A percentile compares a stretch with the other conserved stretches of the same genome.
Conservation (phyloP, 2,113 vertebrate species). For the Pelobates fuscus region DNA sequence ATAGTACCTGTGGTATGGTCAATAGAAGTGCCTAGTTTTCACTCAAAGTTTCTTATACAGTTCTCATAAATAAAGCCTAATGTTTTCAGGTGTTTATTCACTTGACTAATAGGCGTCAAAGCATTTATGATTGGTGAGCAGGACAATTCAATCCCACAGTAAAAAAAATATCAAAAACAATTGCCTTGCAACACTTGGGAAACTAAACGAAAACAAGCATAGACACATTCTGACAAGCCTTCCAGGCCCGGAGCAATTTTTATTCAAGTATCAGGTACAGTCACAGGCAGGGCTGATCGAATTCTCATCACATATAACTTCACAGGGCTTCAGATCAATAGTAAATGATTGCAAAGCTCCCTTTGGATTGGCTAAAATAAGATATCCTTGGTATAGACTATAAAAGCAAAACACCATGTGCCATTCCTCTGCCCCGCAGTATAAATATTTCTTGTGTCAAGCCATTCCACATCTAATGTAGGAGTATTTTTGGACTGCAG, state of each 20-base stretch:
- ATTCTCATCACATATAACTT: conserved; percentile 24
- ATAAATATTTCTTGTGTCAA: background rate
- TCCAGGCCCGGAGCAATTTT: conserved; percentile 14
- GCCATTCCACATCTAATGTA: background rate
- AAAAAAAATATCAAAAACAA: conserved; percentile 20
- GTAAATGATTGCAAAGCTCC: conserved; percentile 35
- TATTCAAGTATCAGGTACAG: conserved; percentile 23
- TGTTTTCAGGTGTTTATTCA: background rate
- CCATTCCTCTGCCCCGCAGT: background rate
- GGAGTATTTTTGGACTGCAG: background rate
- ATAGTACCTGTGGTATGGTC: no score
- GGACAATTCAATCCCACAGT: background rate
- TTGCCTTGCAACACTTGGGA: background rate
- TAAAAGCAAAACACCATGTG: background rate
- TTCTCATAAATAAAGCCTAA: no score
- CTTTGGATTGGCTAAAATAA: conserved; percentile 33
- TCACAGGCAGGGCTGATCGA: conserved; percentile 15
- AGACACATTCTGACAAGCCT: conserved; percentile 9
- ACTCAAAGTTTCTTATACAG: no score
- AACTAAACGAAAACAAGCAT: conserved; percentile 10
- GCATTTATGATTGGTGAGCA: conserved; percentile 5
- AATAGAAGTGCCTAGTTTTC: no score
- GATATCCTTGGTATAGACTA: conserved; percentile 21
- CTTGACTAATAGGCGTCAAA: conserved; percentile 8
- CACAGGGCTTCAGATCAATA: conserved; percentile 33